Percentiles rank a stretch among this genome's conserved stretches.
These are phyloP conservation scores for Clupea harengus DNA, from an alignment of 2,113 vertebrate species.

Conservation along the genomic window DNA sequence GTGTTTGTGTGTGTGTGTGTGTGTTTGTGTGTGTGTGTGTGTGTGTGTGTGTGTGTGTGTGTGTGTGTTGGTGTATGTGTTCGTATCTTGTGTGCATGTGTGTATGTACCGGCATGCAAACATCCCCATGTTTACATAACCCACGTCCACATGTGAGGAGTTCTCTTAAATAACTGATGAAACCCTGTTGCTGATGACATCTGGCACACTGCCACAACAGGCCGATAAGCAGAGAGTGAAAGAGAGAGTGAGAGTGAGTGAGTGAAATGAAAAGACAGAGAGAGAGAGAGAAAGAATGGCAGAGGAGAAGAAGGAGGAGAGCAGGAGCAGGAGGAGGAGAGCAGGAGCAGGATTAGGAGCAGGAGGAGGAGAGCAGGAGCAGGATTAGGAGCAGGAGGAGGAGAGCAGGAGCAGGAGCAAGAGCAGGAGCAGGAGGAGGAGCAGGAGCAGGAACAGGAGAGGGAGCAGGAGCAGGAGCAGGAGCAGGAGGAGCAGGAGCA, in stretches of 20 bases:
- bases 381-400: background rate
- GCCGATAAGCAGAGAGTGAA: constrained; percentile 62
- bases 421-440: constrained; percentile 18
- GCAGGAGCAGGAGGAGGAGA: constrained; percentile 19
- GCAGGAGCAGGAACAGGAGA: background rate
- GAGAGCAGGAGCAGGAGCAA: background rate
- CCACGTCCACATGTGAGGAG: constrained; percentile 28
- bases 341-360: constrained; percentile 50
- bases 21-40: background rate
- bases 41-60: constrained; percentile 40
- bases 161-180: constrained; percentile 59
- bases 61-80: constrained; percentile 30
- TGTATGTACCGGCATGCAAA: background rate
- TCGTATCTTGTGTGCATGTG: constrained; percentile 23
- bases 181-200: constrained; percentile 63
- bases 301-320: constrained; percentile 7
- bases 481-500: constrained; percentile 34
- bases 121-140: background rate
- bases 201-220: constrained; percentile 69
- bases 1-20: constrained; percentile 34
- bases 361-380: constrained; percentile 26
- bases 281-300: background rate
- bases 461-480: constrained; percentile 7
- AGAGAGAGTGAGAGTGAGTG: constrained; percentile 34
- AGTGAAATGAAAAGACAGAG: background rate